Conservation (phyloP, 1,140 invertebrate genomes). For the Ladona fulva region DNA sequence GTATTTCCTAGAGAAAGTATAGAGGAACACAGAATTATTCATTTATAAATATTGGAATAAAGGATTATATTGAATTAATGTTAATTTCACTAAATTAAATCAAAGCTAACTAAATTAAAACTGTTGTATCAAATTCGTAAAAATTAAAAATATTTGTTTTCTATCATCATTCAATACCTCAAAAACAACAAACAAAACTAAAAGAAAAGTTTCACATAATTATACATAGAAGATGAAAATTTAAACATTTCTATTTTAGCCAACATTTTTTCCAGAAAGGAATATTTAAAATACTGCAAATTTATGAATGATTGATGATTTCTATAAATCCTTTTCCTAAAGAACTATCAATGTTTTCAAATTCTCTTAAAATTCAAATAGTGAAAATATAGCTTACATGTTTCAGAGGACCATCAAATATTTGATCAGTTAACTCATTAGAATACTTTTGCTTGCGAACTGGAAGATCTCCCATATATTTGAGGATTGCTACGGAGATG, state of each 20-base stretch:
- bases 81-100: no score
- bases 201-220: no score
- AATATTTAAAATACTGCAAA: not conserved
- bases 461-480: constrained; percentile 92
- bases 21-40: no score
- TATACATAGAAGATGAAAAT: no score
- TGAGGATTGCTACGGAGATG: constrained; percentile 73
- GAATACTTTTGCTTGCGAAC: constrained; percentile 56
- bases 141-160: no score
- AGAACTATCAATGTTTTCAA: not conserved
- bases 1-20: constrained; percentile 45
- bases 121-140: no score
- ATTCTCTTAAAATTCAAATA: not conserved
- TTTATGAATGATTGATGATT: constrained; percentile 13
- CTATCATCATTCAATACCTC: no score
- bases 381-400: constrained; percentile 44
- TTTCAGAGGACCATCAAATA: constrained; percentile 72
- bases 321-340: not conserved
- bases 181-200: no score
- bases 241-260: no score
- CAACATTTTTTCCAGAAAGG: not conserved
- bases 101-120: no score
- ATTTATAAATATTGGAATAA: no score
- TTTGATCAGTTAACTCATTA: constrained; percentile 78
- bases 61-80: no score